Evolutionary conservation across 92 coral and sea anemone species (phyloP), one percentile per base, ranked within the genome.

Genomic region (Virgularia gustaviana): DNA sequence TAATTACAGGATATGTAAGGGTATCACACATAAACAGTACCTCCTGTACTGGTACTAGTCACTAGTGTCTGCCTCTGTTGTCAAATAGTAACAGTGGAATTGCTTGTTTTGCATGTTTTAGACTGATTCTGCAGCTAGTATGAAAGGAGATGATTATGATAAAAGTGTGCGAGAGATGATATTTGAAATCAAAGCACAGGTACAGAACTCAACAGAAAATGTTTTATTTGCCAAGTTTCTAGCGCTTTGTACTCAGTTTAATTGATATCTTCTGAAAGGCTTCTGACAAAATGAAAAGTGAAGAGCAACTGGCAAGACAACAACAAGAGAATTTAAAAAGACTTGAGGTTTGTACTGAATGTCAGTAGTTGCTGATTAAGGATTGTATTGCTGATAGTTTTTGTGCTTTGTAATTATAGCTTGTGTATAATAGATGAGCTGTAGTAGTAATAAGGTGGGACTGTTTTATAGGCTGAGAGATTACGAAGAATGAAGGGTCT

Each of bases 401-500:
- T n/a, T n/a, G n/a, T n/a, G n/a, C n/a, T n/a, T n/a, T n/a, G n/a
- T n/a, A n/a, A n/a, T n/a, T n/a, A n/a, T n/a, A n/a, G n/a, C n/a
- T n/a, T n/a, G n/a, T n/a, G n/a, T n/a, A n/a, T n/a, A n/a, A n/a
- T n/a, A n/a, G n/a, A n/a, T n/a, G n/a, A n/a, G n/a, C n/a, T n/a
- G n/a, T n/a, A n/a, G n/a, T n/a, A n/a, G n/a, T n/a, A n/a, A n/a
- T n/a, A n/a, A n/a, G n/a, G n/a, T n/a, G n/a, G n/a, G n/a, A 2
- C 41, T 28, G 22, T 49, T 8, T n/a, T 47, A 29, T 36, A 89
- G 96, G 90, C 81, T 52, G 90, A 92, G 51, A 81, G 98, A 55
- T 81, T 86, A 70, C 75, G 90, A 51, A 76, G 98, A 80, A 92
- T 92, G 98, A 92, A 83, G 45, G 98, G 98, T n/a, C 70, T 87